Evolutionary conservation across 2,797 vertebrate genomes (phyloP).

Genomic region (Darevskia mixta): DNA sequence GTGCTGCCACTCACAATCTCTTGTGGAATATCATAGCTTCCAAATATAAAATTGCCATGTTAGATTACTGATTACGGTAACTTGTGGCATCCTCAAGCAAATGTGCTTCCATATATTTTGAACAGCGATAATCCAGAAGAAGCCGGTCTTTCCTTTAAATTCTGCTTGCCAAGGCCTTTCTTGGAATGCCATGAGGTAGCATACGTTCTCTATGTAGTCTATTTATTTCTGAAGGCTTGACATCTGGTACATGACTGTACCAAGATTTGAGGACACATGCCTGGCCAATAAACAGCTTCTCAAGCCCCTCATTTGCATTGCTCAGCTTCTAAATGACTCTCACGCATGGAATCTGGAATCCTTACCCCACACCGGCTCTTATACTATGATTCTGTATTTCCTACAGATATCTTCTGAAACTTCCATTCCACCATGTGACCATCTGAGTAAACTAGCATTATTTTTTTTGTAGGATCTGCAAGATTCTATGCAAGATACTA

Average conservation of each 20-base stretch:
- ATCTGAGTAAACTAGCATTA: neutral
- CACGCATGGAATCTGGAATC: neutral
- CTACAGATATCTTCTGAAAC: neutral
- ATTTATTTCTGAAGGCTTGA: slow-evolving; percentile 19
- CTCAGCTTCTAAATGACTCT: slow-evolving; percentile 2
- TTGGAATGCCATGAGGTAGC: slow-evolving; percentile 13
- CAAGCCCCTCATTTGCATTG: slow-evolving; percentile 3
- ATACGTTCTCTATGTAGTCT: slow-evolving; percentile 5
- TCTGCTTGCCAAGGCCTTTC: slow-evolving; percentile 29
- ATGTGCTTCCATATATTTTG: slow-evolving; percentile 7
- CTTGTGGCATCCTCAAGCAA: neutral
- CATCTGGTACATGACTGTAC: slow-evolving; percentile 34
- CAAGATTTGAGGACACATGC: slow-evolving; percentile 25
- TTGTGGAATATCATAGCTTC: neutral
- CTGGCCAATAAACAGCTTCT: slow-evolving; percentile 22
- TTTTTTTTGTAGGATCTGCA: neutral
- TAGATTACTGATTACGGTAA: slow-evolving; percentile 24
- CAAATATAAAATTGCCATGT: neutral
- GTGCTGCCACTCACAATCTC: neutral
- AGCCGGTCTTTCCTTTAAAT: neutral
- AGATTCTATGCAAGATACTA: neutral
- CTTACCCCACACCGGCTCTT: no score
- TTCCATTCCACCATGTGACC: neutral
- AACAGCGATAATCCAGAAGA: neutral
- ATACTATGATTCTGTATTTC: neutral